Base-by-base conservation (phyloP, 2,888 invertebrate genomes). In the Drosophila diplacantha region DNA sequence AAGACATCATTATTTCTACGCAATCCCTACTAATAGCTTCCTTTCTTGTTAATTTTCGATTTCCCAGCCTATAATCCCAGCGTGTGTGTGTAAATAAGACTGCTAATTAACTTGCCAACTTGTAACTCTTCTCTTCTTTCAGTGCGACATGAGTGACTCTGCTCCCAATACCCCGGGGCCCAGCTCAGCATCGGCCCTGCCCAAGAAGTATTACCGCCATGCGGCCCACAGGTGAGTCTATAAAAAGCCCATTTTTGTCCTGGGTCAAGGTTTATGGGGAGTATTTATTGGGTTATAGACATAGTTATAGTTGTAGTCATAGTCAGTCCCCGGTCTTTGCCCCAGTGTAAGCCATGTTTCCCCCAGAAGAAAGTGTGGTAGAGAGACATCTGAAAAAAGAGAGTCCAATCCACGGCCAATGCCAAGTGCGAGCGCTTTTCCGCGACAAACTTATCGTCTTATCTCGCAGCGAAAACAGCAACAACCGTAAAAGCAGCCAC, bases 211-310 rank as follows among this genome's bases (percentile, higher is more conserved):
- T 72, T 88, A 88, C 70, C 86, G 88, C 32, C 87, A 87, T 68
- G 87, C 88, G 24, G 85, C 87, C 26, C 88, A 88, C 67, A 86
- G 88, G 88, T 88, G 66, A 87, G 88, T 86, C 16, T 20, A n/a
- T 5, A 0, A 11, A n/a, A 5, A 20, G 26, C 7, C 9, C 26
- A 26, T 24, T 24, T 24, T n/a, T 41, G 22, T 3, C 9, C 9
- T 22, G 11, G 46, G 44, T 44, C 44, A 34, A n/a, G 41, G 14
- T 18, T 53, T 18, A 2, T 16, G 9, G 7, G 16, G n/a, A n/a
- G 4, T 44, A 18, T 18, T 12, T 16, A 16, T 4, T 4, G 3
- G 3, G 8, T 16, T 16, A n/a, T 5, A 31, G 5, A 32, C 5
- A 32, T 14, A 2, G 9, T 29, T 29, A 3, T 29, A 11, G 26